Percentiles rank a stretch among this genome's conserved stretches.
Evolutionary conservation across 2,888 invertebrate species (phyloP).

Genomic region (Xestia rhomboidea): DNA sequence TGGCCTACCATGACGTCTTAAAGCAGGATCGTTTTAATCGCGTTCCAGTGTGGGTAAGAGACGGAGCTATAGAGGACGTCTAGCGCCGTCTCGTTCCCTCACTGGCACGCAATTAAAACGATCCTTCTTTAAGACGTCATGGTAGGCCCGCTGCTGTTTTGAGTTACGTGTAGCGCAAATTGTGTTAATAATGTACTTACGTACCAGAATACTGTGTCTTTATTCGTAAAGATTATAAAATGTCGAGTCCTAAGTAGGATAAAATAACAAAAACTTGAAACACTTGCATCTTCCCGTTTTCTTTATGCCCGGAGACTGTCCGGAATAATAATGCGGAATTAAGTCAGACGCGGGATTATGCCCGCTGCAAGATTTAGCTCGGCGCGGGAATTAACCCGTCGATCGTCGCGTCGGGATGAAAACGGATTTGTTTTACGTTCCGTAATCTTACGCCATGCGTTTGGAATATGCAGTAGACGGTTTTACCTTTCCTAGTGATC

Average conservation of each 20-base stretch:
- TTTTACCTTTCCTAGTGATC: background rate
- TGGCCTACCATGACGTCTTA: too few species aligned
- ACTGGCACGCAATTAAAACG: too few species aligned
- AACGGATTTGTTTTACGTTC: conserved; percentile 48
- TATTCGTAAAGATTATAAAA: conserved; percentile 19
- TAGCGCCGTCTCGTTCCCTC: too few species aligned
- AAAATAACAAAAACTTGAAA: conserved; percentile 41
- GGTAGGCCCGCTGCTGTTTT: too few species aligned
- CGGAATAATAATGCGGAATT: conserved; percentile 69
- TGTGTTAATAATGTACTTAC: background rate
- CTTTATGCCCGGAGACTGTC: conserved; percentile 48
- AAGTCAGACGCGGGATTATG: conserved; percentile 60
- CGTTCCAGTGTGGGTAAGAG: too few species aligned
- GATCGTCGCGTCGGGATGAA: conserved; percentile 46
- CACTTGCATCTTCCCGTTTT: conserved; percentile 47
- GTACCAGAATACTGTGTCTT: background rate
- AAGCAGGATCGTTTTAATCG: too few species aligned
- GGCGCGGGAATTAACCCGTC: conserved; percentile 50
- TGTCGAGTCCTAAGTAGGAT: conserved; percentile 8
- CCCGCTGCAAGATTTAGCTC: conserved; percentile 44
- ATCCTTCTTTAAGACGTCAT: too few species aligned
- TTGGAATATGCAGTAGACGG: conserved; percentile 20
- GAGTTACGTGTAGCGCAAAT: background rate
- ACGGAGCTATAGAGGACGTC: too few species aligned
- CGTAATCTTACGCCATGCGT: conserved; percentile 28